Evolutionary conservation across 2,888 invertebrate genomes (phyloP).

Genomic region (Andrena fulva): DNA sequence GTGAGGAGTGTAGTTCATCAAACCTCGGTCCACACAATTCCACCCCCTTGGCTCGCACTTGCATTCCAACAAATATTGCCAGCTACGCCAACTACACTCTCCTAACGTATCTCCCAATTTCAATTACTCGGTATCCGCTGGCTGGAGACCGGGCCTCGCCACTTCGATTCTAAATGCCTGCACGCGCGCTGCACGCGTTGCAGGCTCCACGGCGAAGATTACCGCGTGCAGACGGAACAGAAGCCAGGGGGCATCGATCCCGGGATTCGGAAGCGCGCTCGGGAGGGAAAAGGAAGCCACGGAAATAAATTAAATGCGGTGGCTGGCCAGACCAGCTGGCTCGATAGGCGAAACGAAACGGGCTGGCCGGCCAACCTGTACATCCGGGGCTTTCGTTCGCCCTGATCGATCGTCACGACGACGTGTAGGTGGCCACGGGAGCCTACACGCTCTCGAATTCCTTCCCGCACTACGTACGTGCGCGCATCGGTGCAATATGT

Average conservation of each 20-base stretch:
- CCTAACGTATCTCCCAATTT: no score
- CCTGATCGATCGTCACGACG: conserved; percentile 53
- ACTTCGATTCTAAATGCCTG: background rate
- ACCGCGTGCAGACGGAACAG: background rate
- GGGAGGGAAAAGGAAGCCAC: conserved; percentile 8
- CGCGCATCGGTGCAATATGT: conserved; percentile 25
- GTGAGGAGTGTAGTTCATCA: no score
- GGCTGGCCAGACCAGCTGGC: conserved; percentile 17
- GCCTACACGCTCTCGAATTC: conserved; percentile 29
- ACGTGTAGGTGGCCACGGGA: conserved; percentile 24
- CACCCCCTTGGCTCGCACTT: no score
- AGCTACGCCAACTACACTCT: no score
- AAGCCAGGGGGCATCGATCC: background rate
- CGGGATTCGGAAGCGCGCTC: background rate
- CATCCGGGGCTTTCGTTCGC: conserved; percentile 52
- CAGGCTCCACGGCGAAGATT: conserved; percentile 14
- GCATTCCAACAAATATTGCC: no score
- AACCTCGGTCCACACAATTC: no score
- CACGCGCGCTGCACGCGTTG: background rate
- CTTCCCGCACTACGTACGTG: conserved; percentile 6
- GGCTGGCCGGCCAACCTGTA: conserved; percentile 22
- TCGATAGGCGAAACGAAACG: conserved; percentile 44
- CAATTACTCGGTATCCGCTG: no score
- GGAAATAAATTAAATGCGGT: conserved; percentile 55
- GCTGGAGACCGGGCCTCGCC: background rate